phyloP scores from a whole-genome alignment of 2,797 vertebrate species.

The Coranthus polyacanthus region DNA sequence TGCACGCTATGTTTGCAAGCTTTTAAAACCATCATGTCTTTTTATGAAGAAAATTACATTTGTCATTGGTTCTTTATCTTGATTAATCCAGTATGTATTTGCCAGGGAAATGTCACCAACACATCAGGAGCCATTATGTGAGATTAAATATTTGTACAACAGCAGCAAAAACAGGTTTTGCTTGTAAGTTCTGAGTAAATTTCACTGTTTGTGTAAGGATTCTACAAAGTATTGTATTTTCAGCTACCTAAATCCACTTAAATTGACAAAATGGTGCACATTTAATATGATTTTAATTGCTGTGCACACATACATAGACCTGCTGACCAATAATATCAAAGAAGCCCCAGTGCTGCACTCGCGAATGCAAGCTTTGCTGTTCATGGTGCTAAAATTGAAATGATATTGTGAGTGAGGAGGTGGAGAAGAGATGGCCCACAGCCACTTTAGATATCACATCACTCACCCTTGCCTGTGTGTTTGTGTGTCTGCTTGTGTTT shows the following conservation, averaged over 20 bases:
- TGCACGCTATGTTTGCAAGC: constrained; percentile 27
- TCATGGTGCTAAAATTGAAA: constrained; percentile 30
- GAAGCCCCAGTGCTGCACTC: background rate
- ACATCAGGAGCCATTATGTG: background rate
- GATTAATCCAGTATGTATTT: too few species aligned
- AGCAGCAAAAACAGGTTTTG: background rate
- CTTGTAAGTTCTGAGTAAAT: background rate
- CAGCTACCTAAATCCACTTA: too few species aligned
- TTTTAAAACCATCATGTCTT: constrained; percentile 11
- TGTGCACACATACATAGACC: too few species aligned
- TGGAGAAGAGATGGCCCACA: constrained; percentile 32
- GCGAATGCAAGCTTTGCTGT: constrained; percentile 16
- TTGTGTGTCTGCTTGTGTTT: constrained; percentile 3
- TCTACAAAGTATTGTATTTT: too few species aligned
- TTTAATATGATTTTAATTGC: too few species aligned
- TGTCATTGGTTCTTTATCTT: too few species aligned
- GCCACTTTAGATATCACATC: constrained; percentile 55
- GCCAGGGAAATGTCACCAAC: background rate
- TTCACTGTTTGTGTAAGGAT: background rate
- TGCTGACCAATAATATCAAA: constrained; percentile 1
- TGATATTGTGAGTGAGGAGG: constrained; percentile 37
- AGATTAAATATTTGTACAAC: background rate
- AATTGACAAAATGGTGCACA: too few species aligned
- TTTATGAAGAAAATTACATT: constrained; percentile 14
- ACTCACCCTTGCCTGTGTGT: constrained; percentile 29